Base-by-base conservation (phyloP, 2,888 invertebrate genomes). In the Gnatocerus cornutus region DNA sequence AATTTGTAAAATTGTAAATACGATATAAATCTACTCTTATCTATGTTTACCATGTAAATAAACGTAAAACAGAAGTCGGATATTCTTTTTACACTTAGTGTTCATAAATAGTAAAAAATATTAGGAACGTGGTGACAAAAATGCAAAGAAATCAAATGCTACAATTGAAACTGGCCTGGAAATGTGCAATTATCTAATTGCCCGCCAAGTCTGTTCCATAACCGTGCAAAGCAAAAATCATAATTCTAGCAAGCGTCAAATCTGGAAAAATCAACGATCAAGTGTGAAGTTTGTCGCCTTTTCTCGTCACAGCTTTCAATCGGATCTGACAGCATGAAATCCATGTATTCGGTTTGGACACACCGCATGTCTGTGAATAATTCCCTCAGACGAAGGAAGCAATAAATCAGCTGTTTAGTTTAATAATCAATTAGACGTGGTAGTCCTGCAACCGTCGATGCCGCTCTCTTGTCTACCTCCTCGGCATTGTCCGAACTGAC, bases 381-480 rank as follows among this genome's bases (percentile, higher is more conserved):
- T 78, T 71, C 69, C 64, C 73, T 73, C 74, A 67, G 63, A 56
- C 68, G 70, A 74, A 77, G 74, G 73, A 74, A 73, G 74, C 73
- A 68, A 76, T 78, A 78, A 78, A 77, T 78, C 77, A 78, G 74
- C 70, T 71, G 64, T 68, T 71, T 73, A 72, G 71, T 71, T 68
- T 73, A 75, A 76, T 75, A 75, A 76, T 76, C 76, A 74, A 76
- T 78, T 77, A 71, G 78, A 74, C 74, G 68, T 73, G 78, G 77
- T 74, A 59, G 67, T 67, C 56, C 46, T n/a, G 48, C 41, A 13
- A n/a, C 39, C 39, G 14, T 10, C 14, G 65, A 55, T 55, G 65
- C 55, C 65, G 65, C 55, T 45, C 29, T 48, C 29, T 37, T 52
- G 30, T 63, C 13, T 41, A 41, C 41, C 12, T 30, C 46, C 12